Evolutionary conservation across 1,140 invertebrate genomes (phyloP).

Genomic region (Aricia agestis): DNA sequence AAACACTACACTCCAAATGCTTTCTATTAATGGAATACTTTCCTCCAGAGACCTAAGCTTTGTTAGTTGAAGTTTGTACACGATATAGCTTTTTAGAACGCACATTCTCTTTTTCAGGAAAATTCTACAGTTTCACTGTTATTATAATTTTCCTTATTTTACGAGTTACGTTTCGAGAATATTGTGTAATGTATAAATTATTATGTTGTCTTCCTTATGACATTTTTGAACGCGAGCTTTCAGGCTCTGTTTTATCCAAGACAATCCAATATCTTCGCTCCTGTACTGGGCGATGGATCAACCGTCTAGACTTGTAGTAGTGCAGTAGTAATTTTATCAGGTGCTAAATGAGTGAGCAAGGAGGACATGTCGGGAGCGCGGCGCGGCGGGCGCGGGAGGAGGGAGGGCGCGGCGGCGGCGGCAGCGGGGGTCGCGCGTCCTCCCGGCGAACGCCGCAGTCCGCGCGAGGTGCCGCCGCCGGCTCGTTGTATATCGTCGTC

Average conservation of each 20-base stretch:
- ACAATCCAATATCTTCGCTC: neutral
- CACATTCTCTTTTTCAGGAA: neutral
- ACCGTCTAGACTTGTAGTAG: constrained; percentile 35
- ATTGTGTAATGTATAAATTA: too few species aligned
- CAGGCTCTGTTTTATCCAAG: too few species aligned
- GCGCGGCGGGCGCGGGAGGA: constrained; percentile 27
- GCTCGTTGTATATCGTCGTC: constrained; percentile 40
- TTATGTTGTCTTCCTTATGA: too few species aligned
- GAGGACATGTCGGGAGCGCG: constrained; percentile 45
- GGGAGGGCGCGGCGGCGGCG: constrained; percentile 27
- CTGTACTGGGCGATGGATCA: neutral
- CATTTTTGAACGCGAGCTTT: too few species aligned
- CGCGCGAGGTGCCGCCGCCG: constrained; percentile 50
- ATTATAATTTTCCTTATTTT: too few species aligned
- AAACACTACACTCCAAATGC: neutral
- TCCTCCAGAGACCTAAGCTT: neutral
- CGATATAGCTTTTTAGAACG: neutral
- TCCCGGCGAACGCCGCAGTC: constrained; percentile 55
- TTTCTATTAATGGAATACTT: neutral
- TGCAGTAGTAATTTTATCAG: constrained; percentile 45
- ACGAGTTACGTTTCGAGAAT: too few species aligned
- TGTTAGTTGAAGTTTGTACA: neutral
- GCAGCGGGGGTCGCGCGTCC: constrained; percentile 32
- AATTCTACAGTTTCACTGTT: neutral
- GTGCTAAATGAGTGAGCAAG: constrained; percentile 50